Evolutionary conservation across 2,797 vertebrate species (phyloP).

Genomic region (Epinephelus malabaricus): DNA sequence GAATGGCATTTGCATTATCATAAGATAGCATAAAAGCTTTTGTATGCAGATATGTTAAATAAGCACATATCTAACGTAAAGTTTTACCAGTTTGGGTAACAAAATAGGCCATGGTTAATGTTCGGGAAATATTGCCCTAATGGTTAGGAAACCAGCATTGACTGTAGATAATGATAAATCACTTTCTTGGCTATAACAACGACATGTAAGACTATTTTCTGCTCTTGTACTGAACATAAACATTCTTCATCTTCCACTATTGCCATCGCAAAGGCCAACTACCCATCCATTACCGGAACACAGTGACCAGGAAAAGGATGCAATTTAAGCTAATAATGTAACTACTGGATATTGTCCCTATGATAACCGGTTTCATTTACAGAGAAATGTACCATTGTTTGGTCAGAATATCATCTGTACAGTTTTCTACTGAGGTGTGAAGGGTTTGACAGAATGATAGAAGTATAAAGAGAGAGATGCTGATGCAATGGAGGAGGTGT

Average conservation of each 20-base stretch:
- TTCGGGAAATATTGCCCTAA: neutral
- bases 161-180: neutral
- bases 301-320: constrained; percentile 6
- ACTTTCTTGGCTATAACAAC: neutral
- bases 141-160: neutral
- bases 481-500: constrained; percentile 50
- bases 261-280: constrained; percentile 30
- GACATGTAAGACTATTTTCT: neutral
- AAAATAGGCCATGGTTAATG: neutral
- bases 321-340: constrained; percentile 17
- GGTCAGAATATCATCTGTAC: constrained; percentile 41
- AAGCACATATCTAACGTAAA: neutral
- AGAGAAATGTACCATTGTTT: constrained; percentile 1
- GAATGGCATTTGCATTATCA: no score
- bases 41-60: neutral
- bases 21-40: no score
- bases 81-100: neutral
- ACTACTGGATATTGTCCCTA: constrained; percentile 14
- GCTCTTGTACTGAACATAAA: constrained; percentile 12
- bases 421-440: constrained; percentile 66
- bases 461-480: constrained; percentile 60
- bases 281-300: constrained; percentile 25
- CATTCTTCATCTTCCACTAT: constrained; percentile 24
- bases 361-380: constrained; percentile 12
- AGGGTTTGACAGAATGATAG: constrained; percentile 65